Evolutionary conservation across 2,888 invertebrate species (phyloP), one percentile per base, ranked within the genome.

Genomic region (Chrysopilus asiliformis): DNA sequence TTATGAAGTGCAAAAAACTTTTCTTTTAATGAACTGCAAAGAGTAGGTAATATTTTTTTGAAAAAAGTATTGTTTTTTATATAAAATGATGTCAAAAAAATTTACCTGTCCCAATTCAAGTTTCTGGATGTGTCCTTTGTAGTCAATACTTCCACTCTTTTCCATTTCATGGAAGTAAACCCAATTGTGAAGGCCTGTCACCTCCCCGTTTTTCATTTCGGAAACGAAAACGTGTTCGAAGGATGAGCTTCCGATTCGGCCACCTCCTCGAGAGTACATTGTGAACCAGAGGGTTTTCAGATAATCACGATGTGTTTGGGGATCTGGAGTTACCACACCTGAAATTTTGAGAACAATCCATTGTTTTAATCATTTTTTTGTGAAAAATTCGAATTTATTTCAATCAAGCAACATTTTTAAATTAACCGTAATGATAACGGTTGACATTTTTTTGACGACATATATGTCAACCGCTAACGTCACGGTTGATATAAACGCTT

Each of bases 201-300:
- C 75, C 49, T 77, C 76, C 28, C 73, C 73, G 47, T 77, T 75
- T 57, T 83, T 86, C 0, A 83, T 66, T 68, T 94, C 93, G 1
- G 87, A 82, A 3, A 91, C 72, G 58, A 93, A 90, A 15, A 90
- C 76, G 53, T 94, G 93, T 59, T 94, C 93, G 55, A 93, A 93
- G 2, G 89, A 93, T 25, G 83, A 83, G 49, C 91, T 90, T 41
- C 90, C 83, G 15, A 83, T 72, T 53, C 74, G 74, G 18, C 84
- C 80, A 50, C 72, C 70, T 19, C 83, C 78, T 43, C 90, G 70
- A 1, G 87, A 78, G 56, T 89, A 94, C 47, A 85, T 70, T 20
- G 76, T 77, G 53, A 85, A 85, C 84, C 84, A 85, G 9, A 84
- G 58, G 43, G 72, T 72, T 52, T 79, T 75, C 8, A 85, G 57